Base-by-base conservation (phyloP, 2,113 vertebrate species). In the Lipophrys pholis region DNA sequence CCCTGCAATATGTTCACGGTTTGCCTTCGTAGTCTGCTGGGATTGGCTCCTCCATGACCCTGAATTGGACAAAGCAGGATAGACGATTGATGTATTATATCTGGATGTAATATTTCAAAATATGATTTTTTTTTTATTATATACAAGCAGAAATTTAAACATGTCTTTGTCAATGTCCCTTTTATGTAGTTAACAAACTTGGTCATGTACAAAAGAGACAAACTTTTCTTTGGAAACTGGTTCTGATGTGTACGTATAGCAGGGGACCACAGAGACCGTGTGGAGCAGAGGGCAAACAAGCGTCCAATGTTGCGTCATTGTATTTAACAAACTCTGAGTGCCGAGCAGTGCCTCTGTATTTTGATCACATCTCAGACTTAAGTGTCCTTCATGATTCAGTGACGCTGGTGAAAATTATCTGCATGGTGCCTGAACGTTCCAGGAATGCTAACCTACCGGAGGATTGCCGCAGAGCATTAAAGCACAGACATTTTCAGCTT, bases 341-440 rank as follows among this genome's bases (percentile, higher is more conserved):
- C 82, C 7, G 3, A 76, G 66, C 1, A 0, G 55, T 45, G 76
- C 84, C 77, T 83, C 67, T 84, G 87, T 51, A 90, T 88, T 89
- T 86, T 69, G 78, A 89, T 89, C 89, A 89, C 87, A 90, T 87
- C 86, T 86, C 75, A 83, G 80, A 89, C 85, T 87, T 90, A 87
- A 90, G 86, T 90, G 90, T 89, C 90, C 90, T 91, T 90, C 88
- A 91, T 90, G 86, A 90, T 75, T 90, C 90, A 90, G 78, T 65
- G 88, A 71, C 41, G 69, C 86, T 84, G 3, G 58, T 83, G 86
- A 84, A 90, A 91, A 89, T 90, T 61, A 89, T 91, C 77, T 90
- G 88, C 88, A 90, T 89, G 88, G 83, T 82, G 84, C 84, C 62
- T 81, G 84, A 85, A 84, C 86, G 64, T 81, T 81, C 17, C 77